A percentile compares a stretch with the other conserved stretches of the same genome.
Evolutionary conservation across 1,140 invertebrate species (phyloP).

Genomic region (Uloborus diversus): DNA sequence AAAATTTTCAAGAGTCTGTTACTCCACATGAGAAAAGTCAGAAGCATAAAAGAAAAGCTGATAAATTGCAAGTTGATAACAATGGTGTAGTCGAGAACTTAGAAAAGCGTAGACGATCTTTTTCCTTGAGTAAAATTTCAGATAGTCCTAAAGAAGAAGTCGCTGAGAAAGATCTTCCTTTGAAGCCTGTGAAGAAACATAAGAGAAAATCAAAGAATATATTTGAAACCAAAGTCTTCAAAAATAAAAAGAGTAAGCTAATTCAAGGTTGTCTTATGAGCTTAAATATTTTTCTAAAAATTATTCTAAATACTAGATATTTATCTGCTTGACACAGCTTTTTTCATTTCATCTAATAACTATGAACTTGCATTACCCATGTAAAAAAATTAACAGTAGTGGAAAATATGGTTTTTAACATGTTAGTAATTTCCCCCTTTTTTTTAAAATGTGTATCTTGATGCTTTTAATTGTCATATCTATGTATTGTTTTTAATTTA

Average conservation of each 20-base stretch:
- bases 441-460: no score
- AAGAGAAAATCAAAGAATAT: conserved; percentile 39
- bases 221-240: conserved; percentile 45
- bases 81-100: neutral
- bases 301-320: neutral
- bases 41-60: conserved; percentile 9
- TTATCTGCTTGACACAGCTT: neutral
- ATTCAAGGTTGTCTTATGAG: no score
- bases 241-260: conserved; percentile 45
- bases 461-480: no score
- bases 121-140: neutral
- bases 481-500: no score
- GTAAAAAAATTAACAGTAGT: no score
- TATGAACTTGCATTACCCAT: no score
- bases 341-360: no score
- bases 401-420: no score
- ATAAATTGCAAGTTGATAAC: conserved; percentile 11
- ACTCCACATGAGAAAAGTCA: neutral
- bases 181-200: conserved; percentile 22
- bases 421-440: no score
- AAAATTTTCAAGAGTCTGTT: conserved; percentile 21
- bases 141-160: conserved; percentile 20
- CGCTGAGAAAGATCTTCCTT: neutral
- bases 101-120: neutral
- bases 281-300: neutral